Base-by-base conservation (phyloP, 2,888 invertebrate species). In the Hedychridium roseum region DNA sequence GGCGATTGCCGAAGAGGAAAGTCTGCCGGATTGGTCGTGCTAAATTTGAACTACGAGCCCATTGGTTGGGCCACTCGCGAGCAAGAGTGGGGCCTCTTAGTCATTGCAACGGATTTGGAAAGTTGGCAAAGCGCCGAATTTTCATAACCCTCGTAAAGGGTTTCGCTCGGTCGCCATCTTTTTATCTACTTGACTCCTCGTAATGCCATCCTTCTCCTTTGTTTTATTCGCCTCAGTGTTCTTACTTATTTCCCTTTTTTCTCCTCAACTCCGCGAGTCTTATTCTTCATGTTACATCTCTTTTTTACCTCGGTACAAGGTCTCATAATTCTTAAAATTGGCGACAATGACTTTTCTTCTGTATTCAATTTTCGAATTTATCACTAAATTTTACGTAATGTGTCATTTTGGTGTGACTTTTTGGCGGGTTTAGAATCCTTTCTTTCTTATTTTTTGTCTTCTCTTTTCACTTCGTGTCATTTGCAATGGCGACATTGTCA, bases 31-130 rank as follows among this genome's bases (percentile, higher is more conserved):
- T 70, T 62, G 61, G 63, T 48, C 50, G 57, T 54, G 49, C 60
- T 63, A 66, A 66, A 64, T 60, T 56, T 60, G 60, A 47, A 31
- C 50, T 17, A 7, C 9, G 30, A 30, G 30, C 38, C 48, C 15
- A 65, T 64, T 65, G 59, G 57, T 43, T 35, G 45, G 18, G 35
- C 44, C 43, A 31, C 34, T 28, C 43, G 39, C 42, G 32, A 20
- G 26, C 46, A 11, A n/a, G n/a, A n/a, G n/a, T n/a, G n/a, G n/a
- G n/a, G n/a, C n/a, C 50, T 58, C 67, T 71, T 71, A 71, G 70
- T 71, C 71, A 71, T 52, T 66, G 61, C 61, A 62, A 61, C 65
- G 58, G 50, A 68, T 70, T 70, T 70, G 70, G 70, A 67, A 60
- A 64, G 59, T 67, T 71, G 71, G 71, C 68, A 26, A 14, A 27